A percentile compares a stretch with the other conserved stretches of the same genome.
These are phyloP conservation scores for Aporophyla lueneburgensis DNA, from an alignment of 2,888 invertebrate genomes.

Conservation along the genomic window DNA sequence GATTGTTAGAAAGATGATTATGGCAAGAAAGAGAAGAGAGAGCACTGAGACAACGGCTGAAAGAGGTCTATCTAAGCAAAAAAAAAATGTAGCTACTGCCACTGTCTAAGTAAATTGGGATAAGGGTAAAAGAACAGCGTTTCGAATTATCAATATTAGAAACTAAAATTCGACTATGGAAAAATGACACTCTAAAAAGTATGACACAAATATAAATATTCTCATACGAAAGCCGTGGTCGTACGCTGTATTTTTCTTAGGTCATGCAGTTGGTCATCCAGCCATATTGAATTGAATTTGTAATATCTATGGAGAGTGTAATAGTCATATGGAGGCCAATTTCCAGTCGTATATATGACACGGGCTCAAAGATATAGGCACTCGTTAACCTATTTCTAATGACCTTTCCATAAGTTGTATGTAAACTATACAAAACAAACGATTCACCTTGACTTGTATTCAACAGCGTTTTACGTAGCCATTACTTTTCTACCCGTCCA, in stretches of 20 bases:
- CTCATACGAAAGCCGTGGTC: no score
- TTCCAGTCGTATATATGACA: neutral
- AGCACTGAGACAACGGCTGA: neutral
- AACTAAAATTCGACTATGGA: no score
- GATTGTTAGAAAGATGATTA: neutral
- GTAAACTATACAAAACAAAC: neutral
- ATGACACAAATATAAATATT: no score
- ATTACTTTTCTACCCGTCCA: neutral
- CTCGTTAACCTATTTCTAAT: neutral
- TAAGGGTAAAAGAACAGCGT: neutral
- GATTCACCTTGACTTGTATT: slow-evolving; percentile 7
- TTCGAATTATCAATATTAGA: neutral
- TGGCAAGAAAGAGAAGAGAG: neutral
- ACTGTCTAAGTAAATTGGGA: neutral
- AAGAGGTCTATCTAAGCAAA: neutral
- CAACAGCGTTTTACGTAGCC: neutral
- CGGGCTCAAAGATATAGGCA: neutral
- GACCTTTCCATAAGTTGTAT: neutral
- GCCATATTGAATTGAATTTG: neutral
- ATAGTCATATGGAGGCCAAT: neutral
- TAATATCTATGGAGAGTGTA: neutral
- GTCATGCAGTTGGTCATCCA: neutral
- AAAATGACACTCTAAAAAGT: no score
- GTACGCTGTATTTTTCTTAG: no score
- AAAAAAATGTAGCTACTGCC: neutral